Conservation (phyloP, 2,888 invertebrate genomes). For the Latheticus oryzae region DNA sequence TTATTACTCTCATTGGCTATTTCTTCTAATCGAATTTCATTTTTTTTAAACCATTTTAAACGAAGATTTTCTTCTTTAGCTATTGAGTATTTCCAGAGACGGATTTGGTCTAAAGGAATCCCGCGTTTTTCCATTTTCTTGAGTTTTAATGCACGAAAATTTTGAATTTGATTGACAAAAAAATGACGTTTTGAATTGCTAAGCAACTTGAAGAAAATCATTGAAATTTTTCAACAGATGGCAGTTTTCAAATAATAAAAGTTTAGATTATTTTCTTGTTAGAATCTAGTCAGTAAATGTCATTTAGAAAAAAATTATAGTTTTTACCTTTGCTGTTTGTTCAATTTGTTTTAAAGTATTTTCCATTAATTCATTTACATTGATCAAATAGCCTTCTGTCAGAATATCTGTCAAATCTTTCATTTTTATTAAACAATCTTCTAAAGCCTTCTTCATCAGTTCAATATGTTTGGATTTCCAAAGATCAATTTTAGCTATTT, state of each 20-base stretch:
- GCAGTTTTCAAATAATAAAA: too few species aligned
- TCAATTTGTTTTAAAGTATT: conserved; percentile 33
- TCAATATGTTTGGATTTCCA: conserved; percentile 47
- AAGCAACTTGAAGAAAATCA: too few species aligned
- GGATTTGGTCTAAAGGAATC: conserved; percentile 36
- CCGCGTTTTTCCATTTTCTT: too few species aligned
- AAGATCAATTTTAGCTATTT: conserved; percentile 37
- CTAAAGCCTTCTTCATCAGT: conserved; percentile 36
- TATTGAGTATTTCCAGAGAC: conserved; percentile 51
- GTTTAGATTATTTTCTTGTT: too few species aligned
- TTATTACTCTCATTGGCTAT: conserved; percentile 53
- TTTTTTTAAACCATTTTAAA: conserved; percentile 62
- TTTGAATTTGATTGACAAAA: too few species aligned
- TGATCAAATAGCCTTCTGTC: background rate
- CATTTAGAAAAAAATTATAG: too few species aligned
- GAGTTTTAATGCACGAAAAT: too few species aligned
- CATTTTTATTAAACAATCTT: conserved; percentile 36
- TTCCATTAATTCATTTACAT: conserved; percentile 4
- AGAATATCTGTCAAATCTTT: conserved; percentile 33
- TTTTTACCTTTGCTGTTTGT: conserved; percentile 41
- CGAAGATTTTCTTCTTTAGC: conserved; percentile 60
- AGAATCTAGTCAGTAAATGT: too few species aligned
- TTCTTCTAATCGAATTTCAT: conserved; percentile 58
- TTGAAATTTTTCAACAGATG: too few species aligned
- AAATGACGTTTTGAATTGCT: too few species aligned